Conservation (phyloP, 1,140 invertebrate genomes). For the Drosophila sp. region DNA sequence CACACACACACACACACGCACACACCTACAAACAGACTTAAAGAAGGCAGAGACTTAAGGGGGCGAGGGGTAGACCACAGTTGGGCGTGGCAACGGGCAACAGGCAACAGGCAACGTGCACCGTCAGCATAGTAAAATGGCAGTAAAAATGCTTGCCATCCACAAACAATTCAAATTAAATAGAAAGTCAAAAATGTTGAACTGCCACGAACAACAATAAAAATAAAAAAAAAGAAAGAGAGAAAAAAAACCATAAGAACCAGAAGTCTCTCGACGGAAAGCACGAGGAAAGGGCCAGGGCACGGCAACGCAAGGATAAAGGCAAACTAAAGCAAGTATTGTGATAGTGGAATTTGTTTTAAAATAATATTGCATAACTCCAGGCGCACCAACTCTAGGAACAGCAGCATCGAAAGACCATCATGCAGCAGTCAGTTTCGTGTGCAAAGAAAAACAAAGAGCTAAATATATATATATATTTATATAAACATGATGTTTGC, state of each 20-base stretch:
- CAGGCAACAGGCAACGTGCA: constrained; percentile 14
- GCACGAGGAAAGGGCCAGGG: not conserved
- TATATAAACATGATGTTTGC: constrained; percentile 2
- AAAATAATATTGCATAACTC: constrained; percentile 78
- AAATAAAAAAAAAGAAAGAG: constrained; percentile 4
- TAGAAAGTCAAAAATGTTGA: constrained; percentile 59
- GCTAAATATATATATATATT: constrained; percentile 4
- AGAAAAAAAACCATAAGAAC: not conserved
- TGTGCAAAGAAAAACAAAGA: constrained; percentile 5
- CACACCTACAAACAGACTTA: constrained; percentile 1
- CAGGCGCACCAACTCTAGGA: constrained; percentile 17
- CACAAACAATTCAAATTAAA: constrained; percentile 78
- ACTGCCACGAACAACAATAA: constrained; percentile 36
- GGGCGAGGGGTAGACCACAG: constrained; percentile 16
- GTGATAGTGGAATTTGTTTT: constrained; percentile 60
- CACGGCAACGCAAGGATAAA: not conserved
- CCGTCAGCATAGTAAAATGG: constrained; percentile 28
- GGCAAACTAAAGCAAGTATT: constrained; percentile 18
- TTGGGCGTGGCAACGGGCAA: constrained; percentile 13
- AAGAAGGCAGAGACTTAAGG: not conserved
- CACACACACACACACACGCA: not conserved
- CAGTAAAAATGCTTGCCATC: constrained; percentile 59
- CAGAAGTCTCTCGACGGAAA: not conserved
- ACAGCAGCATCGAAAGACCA: not conserved
- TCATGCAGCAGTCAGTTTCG: not conserved